Evolutionary conservation across 2,797 vertebrate genomes (phyloP).

Genomic region (Antennarius maculatus): DNA sequence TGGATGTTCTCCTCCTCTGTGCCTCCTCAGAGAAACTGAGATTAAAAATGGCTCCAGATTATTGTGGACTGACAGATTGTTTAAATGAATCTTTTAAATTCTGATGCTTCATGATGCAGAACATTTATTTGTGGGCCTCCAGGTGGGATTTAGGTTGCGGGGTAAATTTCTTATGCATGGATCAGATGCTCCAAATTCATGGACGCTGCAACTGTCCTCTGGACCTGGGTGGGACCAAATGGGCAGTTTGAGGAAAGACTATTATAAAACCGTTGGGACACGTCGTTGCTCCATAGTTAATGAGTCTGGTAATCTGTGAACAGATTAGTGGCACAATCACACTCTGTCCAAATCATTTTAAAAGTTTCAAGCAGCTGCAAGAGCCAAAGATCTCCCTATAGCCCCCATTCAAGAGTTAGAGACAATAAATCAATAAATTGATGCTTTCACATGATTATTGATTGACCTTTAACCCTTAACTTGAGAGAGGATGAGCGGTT

Average conservation of each 20-base stretch:
- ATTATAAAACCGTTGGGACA: slow-evolving; percentile 63
- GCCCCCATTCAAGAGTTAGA: slow-evolving; percentile 18
- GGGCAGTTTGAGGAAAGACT: slow-evolving; percentile 53
- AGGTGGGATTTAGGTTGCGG: slow-evolving; percentile 1
- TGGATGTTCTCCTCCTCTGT: no score
- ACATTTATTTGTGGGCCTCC: not conserved
- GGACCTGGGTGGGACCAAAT: slow-evolving; percentile 27
- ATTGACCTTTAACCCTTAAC: not conserved
- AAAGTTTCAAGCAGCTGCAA: slow-evolving; percentile 37
- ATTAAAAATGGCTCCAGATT: not conserved
- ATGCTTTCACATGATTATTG: not conserved
- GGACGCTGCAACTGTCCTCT: not conserved
- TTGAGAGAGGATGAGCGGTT: not conserved
- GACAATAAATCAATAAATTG: slow-evolving; percentile 1
- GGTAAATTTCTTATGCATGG: not conserved
- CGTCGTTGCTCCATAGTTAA: slow-evolving; percentile 66
- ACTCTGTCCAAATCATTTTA: slow-evolving; percentile 60
- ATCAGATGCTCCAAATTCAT: slow-evolving; percentile 21
- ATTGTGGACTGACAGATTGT: slow-evolving; percentile 57
- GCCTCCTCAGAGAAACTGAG: no score
- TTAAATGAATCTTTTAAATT: not conserved
- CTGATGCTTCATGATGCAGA: slow-evolving; percentile 26
- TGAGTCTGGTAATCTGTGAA: slow-evolving; percentile 72
- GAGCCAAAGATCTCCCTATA: slow-evolving; percentile 21
- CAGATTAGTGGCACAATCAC: slow-evolving; percentile 73